Base-by-base conservation (phyloP, 2,888 invertebrate genomes). In the Odiellus spinosus region DNA sequence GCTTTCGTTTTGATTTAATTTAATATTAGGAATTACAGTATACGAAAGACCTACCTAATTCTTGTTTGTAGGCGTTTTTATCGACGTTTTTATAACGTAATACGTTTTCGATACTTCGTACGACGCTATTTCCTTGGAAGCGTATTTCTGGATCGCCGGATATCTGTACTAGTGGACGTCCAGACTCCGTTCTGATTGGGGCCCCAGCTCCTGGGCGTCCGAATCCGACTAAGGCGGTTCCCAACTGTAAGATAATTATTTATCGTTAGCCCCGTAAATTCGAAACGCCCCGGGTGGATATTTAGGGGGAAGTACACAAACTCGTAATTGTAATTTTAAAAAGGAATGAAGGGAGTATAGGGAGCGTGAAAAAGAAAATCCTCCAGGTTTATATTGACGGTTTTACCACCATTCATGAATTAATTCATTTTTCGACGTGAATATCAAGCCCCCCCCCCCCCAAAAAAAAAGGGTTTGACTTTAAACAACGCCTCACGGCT, bases 81-180 rank as follows among this genome's bases (percentile, higher is more conserved):
- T 50, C 53, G 20, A 57, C 59, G 6, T 56, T 57, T 12, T 50
- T 52, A 39, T 59, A 55, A 6, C 55, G 42, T 3, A 55, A 44
- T 10, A 52, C 50, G 41, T 55, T 55, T 35, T 55, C 55, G 11
- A 55, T 52, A 14, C 55, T 55, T 6, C 48, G 36, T 1, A 55
- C 55, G 17, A 50, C 41, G 36, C 53, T 53, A 1, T 47, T 45
- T 21, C 49, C 52, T 17, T 53, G 53, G 33, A 55, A 76, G 55
- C 76, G 73, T 56, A 80, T 67, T 53, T 75, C 70, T 2, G 80
- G 79, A 61, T 81, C 80, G 58, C 73, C 73, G 26, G 59, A 59
- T 3, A 66, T 64, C 49, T 62, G 61, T 6, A 64, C 61, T n/a
- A 62, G 52, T 50, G 62, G 59, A 46, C 59, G 61, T 17, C 68